A percentile compares a stretch with the other conserved stretches of the same genome.
phyloP scores from a whole-genome alignment of 1,140 invertebrate species.

The Cyclargus thomasi region DNA sequence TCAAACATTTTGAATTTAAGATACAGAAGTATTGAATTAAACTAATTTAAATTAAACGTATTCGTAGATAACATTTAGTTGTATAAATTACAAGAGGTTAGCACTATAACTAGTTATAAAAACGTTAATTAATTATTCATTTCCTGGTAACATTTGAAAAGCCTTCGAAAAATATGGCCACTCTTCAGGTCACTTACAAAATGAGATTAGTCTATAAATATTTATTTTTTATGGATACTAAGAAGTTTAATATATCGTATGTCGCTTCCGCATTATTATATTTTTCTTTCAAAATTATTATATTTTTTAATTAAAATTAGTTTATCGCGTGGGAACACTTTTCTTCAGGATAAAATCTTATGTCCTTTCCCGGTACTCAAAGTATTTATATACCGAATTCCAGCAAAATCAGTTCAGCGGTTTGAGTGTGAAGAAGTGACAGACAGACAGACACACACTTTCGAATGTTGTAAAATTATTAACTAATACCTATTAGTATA shows the following conservation, averaged over 20 bases:
- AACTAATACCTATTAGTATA: too few species aligned
- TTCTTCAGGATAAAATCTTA: too few species aligned
- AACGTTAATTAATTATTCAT: conserved; percentile 6
- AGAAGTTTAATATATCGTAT: neutral
- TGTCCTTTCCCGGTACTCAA: too few species aligned
- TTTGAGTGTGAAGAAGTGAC: too few species aligned
- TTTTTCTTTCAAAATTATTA: neutral
- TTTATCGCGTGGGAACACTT: too few species aligned
- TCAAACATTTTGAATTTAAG: too few species aligned
- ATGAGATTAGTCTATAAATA: neutral
- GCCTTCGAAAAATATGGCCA: neutral
- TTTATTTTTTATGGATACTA: neutral
- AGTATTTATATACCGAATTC: too few species aligned
- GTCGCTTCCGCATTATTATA: neutral
- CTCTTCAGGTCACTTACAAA: neutral
- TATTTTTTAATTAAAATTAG: too few species aligned
- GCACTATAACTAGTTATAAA: conserved; percentile 2
- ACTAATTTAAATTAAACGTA: neutral
- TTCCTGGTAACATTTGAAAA: conserved; percentile 15
- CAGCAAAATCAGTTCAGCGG: too few species aligned
- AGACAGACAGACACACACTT: too few species aligned
- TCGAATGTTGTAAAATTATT: too few species aligned
- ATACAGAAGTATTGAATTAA: neutral
- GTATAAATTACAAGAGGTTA: neutral
- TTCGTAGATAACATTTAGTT: neutral